Percentiles rank a stretch among this genome's conserved stretches.
These are phyloP conservation scores for Tenthredo livida DNA, from an alignment of 2,888 invertebrate genomes.

Conservation along the genomic window DNA sequence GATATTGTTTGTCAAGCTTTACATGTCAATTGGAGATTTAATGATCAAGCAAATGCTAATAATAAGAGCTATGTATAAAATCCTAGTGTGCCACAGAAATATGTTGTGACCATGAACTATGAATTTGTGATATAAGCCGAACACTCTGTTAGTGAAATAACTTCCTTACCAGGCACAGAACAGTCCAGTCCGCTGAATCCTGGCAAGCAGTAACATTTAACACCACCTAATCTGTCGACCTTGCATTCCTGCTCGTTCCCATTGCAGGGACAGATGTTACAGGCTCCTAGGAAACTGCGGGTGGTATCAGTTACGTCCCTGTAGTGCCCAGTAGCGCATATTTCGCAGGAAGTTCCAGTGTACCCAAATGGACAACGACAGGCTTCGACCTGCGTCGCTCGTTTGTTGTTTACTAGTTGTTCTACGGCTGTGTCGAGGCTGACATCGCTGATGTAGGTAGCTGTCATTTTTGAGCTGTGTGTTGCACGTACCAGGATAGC, in stretches of 20 bases:
- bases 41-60: background rate
- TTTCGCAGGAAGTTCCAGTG: conserved; percentile 91
- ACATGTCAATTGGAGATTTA: background rate
- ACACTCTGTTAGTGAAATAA: background rate
- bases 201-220: conserved; percentile 86
- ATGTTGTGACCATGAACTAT: background rate
- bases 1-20: background rate
- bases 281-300: conserved; percentile 81
- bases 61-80: background rate
- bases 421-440: conserved; percentile 91
- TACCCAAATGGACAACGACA: conserved; percentile 93
- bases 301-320: conserved; percentile 81
- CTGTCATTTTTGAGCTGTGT: conserved; percentile 82
- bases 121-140: background rate
- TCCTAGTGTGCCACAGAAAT: background rate
- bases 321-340: conserved; percentile 86
- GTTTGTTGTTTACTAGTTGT: conserved; percentile 81
- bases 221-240: conserved; percentile 78
- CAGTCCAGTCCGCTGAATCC: conserved; percentile 87
- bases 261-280: conserved; percentile 88
- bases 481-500: conserved; percentile 92
- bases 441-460: conserved; percentile 89
- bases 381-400: conserved; percentile 90
- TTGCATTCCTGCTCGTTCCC: conserved; percentile 85
- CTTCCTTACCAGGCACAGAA: conserved; percentile 80